Evolutionary conservation across 2,797 vertebrate species (phyloP).

Genomic region (Momotus momota): DNA sequence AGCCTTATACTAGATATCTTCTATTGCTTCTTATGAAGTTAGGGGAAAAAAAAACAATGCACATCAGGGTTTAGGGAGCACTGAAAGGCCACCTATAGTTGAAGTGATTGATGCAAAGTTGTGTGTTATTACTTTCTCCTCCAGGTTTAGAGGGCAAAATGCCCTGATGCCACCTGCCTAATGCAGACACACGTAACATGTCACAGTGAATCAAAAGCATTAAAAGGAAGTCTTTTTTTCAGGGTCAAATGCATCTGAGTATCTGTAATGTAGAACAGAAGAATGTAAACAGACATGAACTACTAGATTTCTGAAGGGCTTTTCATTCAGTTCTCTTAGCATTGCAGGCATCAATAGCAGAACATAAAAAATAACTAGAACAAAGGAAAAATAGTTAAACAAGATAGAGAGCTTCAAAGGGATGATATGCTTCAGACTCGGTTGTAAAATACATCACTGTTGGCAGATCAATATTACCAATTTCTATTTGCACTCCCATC

Average conservation of each 20-base stretch:
- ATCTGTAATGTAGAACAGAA: not conserved
- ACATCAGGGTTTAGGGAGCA: not conserved
- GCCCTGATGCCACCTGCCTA: not conserved
- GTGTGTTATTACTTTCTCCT: not conserved
- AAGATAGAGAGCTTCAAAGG: conserved; percentile 21
- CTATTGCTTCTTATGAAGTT: not conserved
- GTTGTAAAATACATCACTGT: not conserved
- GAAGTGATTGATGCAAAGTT: not conserved
- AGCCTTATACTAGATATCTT: not conserved
- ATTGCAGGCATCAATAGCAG: not conserved
- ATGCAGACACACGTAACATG: not conserved
- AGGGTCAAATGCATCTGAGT: conserved; percentile 17
- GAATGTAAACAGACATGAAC: conserved; percentile 13
- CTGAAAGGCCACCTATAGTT: not conserved
- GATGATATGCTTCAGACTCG: not conserved
- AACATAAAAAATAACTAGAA: conserved; percentile 14
- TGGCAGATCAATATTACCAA: conserved; percentile 22
- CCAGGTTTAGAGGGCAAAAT: not conserved
- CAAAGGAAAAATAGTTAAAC: not conserved
- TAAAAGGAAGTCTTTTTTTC: not conserved
- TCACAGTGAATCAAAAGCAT: conserved; percentile 13
- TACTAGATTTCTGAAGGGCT: not conserved
- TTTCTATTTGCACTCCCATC: not conserved
- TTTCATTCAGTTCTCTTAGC: not conserved
- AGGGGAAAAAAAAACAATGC: fast-evolving